Base-by-base conservation (phyloP, 2,888 invertebrate genomes). In the Ichneumon xanthorius region DNA sequence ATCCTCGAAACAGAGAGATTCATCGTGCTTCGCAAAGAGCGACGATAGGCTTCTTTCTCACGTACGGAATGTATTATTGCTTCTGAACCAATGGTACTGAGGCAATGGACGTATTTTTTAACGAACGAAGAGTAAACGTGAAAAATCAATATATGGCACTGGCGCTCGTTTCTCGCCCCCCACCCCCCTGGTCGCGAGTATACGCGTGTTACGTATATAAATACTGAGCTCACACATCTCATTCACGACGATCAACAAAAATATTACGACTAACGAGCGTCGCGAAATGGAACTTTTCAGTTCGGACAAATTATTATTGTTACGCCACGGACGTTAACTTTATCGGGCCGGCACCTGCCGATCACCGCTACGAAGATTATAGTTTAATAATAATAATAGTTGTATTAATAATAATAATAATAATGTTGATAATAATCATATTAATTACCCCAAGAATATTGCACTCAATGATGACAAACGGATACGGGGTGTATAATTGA, bases 321-420 rank as follows among this genome's bases (percentile, higher is more conserved):
- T 89, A 90, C 86, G 88, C 87, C 89, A 90, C 88, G 90, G 90
- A 91, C 90, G 89, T 90, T 37, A 87, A 71, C 45, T 80, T 65
- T 11, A 45, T 22, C 58, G 40, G 67, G 33, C 14, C 30, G 33
- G 76, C 65, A 53, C 30, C n/a, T 11, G 50, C 40, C 63, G 48
- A 45, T 40, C 9, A 50, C 16, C 53, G n/a, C 14, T 53, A 67
- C 76, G 67, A 67, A 77, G 33, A 76, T 19, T 61, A 82, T 80
- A 73, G 72, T 68, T 48, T 48, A 53, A 48, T 58, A 80, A 37
- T 33, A 6, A 67, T 50, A 55, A 48, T 48, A 16, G 2, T 72
- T 48, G 70, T 82, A 71, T 63, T 83, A 86, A 86, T 19, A 67
- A 82, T 84, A 76, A 79, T 72, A 40, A 50, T 45, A 63, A 58